phyloP scores from a whole-genome alignment of 2,888 invertebrate species.

The Conchocele bisecta region DNA sequence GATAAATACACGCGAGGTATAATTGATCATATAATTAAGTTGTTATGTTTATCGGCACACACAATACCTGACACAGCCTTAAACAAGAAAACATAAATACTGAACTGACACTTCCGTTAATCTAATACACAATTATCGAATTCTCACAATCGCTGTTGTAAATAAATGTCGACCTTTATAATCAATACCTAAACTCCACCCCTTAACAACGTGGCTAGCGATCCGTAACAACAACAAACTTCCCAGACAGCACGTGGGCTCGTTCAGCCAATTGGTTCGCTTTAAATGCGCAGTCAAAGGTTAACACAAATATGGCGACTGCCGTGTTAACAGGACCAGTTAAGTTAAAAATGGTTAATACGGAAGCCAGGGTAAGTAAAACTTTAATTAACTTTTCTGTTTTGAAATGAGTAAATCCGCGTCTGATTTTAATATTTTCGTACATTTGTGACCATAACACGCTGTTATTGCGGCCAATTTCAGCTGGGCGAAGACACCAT shows the following conservation, averaged over 20 bases:
- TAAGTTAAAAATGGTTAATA: conserved; percentile 55
- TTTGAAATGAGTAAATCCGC: not conserved
- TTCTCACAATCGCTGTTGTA: too few species aligned
- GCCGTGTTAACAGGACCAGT: conserved; percentile 48
- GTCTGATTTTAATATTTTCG: not conserved
- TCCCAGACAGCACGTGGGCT: conserved; percentile 45
- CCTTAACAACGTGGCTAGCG: conserved; percentile 16
- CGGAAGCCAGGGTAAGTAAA: conserved; percentile 64
- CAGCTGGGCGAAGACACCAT: conserved; percentile 76
- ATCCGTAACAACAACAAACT: conserved; percentile 58
- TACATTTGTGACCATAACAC: not conserved
- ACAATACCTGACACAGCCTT: too few species aligned
- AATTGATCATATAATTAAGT: too few species aligned
- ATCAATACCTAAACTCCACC: too few species aligned
- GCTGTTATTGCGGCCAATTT: conserved; percentile 21
- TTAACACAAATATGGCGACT: conserved; percentile 64
- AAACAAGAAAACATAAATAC: too few species aligned
- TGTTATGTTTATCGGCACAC: too few species aligned
- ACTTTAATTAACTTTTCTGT: not conserved
- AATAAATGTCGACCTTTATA: too few species aligned
- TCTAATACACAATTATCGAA: too few species aligned
- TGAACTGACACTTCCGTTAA: too few species aligned
- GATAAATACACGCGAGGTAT: too few species aligned
- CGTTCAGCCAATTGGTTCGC: conserved; percentile 40
- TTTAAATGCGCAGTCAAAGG: conserved; percentile 37